phyloP scores from a whole-genome alignment of 2,797 vertebrate species.

The Artibeus jamaicensis region DNA sequence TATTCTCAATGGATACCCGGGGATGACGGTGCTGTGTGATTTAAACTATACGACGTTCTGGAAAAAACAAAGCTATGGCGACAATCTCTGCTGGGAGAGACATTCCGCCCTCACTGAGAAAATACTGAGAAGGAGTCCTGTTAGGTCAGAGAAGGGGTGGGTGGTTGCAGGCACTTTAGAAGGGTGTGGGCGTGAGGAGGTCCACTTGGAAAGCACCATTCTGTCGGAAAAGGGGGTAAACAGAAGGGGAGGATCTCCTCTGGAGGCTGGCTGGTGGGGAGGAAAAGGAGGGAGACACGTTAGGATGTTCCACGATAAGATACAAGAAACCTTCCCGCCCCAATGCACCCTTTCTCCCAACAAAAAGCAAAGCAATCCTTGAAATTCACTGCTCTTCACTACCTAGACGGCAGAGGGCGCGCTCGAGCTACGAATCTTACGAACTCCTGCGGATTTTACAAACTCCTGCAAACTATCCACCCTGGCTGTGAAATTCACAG shows the following conservation, averaged over 20 bases:
- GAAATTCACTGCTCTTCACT: neutral
- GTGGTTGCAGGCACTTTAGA: too few relatives aligned
- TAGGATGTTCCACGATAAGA: neutral
- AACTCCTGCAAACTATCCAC: neutral
- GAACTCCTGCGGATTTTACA: neutral
- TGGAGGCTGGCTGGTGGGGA: neutral
- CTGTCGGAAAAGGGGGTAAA: neutral
- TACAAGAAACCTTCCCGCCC: neutral
- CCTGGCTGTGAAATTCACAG: neutral
- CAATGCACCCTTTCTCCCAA: rapidly evolving
- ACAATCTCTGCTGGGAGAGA: neutral
- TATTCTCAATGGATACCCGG: neutral
- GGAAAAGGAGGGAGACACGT: neutral
- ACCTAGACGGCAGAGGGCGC: neutral
- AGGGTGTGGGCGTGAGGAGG: neutral
- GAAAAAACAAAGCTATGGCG: neutral
- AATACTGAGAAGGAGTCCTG: neutral
- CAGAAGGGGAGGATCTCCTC: neutral
- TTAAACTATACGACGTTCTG: neutral
- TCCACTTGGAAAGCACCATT: neutral
- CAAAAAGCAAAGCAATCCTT: neutral
- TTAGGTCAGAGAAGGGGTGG: neutral
- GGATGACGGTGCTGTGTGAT: neutral
- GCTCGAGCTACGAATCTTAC: neutral
- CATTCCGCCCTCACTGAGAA: neutral